phyloP scores from a whole-genome alignment of 2,113 vertebrate species.

The Pan paniscus region DNA sequence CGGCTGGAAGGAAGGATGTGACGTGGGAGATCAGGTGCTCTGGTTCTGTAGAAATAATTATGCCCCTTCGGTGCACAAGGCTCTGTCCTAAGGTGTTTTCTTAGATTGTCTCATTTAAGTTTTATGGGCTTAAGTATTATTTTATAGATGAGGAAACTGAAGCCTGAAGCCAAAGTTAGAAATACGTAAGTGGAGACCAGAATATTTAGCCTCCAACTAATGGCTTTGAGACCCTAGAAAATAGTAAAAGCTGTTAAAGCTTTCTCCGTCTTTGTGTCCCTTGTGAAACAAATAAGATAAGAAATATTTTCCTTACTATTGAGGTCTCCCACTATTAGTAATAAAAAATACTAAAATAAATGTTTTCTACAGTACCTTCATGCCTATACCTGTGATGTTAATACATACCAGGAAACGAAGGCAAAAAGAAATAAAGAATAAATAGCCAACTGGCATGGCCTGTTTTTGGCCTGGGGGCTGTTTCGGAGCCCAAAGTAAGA shows the following conservation, averaged over 20 bases:
- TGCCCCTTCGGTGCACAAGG: neutral
- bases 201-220: neutral
- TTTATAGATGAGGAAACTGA: neutral
- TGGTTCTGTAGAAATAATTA: neutral
- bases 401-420: neutral
- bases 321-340: neutral
- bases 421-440: neutral
- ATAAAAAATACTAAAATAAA: neutral
- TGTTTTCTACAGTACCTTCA: neutral
- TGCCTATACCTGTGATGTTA: neutral
- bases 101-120: neutral
- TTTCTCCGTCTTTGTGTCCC: rapidly evolving
- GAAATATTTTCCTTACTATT: neutral
- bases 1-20: neutral
- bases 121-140: neutral
- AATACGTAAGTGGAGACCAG: neutral
- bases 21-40: neutral
- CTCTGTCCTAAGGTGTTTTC: neutral
- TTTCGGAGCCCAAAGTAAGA: neutral
- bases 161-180: neutral
- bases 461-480: neutral
- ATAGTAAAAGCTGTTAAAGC: neutral
- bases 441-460: neutral
- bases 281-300: neutral
- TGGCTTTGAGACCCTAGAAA: neutral